Conservation (phyloP, 2,797 vertebrate species). For the Simalia tracyae region DNA sequence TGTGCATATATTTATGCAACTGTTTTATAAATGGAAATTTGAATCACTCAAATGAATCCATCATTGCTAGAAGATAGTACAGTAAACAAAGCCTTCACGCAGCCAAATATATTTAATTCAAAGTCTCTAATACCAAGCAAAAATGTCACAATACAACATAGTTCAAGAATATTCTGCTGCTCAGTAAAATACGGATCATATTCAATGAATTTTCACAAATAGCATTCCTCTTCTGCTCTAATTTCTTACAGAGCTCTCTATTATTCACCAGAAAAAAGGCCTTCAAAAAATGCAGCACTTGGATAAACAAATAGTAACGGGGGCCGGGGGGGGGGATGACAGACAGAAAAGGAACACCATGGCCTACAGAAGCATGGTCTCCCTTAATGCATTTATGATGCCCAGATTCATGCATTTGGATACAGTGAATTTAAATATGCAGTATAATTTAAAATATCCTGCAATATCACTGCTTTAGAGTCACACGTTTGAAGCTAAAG, state of each 20-base stretch:
- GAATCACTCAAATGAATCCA: constrained; percentile 64
- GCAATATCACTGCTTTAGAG: constrained; percentile 71
- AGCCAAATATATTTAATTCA: constrained; percentile 70
- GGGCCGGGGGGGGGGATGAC: constrained; percentile 36
- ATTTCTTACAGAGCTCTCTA: constrained; percentile 63
- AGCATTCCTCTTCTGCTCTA: constrained; percentile 63
- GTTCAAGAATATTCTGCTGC: constrained; percentile 69
- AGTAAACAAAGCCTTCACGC: constrained; percentile 65
- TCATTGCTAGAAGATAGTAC: constrained; percentile 58
- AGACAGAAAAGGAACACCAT: constrained; percentile 66
- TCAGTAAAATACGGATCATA: constrained; percentile 70
- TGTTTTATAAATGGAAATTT: constrained; percentile 51
- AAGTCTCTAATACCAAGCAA: constrained; percentile 58
- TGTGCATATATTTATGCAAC: constrained; percentile 57
- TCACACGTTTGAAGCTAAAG: constrained; percentile 63
- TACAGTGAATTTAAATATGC: constrained; percentile 75
- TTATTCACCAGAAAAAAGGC: constrained; percentile 76
- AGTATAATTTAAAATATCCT: constrained; percentile 71
- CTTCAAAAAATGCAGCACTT: constrained; percentile 69
- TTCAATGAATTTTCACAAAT: constrained; percentile 68
- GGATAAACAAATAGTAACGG: constrained; percentile 73
- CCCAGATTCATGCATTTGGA: constrained; percentile 65
- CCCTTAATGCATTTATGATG: constrained; percentile 71
- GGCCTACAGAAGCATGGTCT: constrained; percentile 73
- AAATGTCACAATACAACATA: constrained; percentile 64